Base-by-base conservation (phyloP, 2,888 invertebrate genomes). In the Drosophila dives region DNA sequence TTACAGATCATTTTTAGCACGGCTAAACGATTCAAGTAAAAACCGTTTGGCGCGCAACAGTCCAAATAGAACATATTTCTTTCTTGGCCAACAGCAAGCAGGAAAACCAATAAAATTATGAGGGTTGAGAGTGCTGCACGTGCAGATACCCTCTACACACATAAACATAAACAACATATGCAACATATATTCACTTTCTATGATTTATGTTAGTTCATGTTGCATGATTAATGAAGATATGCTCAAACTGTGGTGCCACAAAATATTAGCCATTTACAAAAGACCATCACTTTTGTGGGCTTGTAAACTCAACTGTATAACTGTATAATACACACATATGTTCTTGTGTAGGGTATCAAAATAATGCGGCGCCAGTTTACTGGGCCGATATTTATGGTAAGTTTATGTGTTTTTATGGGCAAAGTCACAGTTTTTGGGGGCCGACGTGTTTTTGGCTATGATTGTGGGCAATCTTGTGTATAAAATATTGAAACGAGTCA, bases 321-420 rank as follows among this genome's bases (percentile, higher is more conserved):
- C 76, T 75, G 10, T 29, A 11, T 15, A 10, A 20, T 3, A 55
- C 26, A 12, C 26, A 55, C 2, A 36, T 15, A n/a, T 11, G 11
- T 38, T n/a, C n/a, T n/a, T 48, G 15, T 42, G 33, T 33, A 34
- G 45, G 75, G 79, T 69, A 77, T 70, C 34, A 53, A 62, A 75
- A 70, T 55, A 70, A 75, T 38, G 60, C 54, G 73, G 80, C 68
- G 73, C 80, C 73, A 70, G 53, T 55, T 72, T 80, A 72, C 29
- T 79, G 66, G 29, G 51, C 70, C 73, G 63, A 74, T 81, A 85
- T 85, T 89, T 83, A 85, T 81, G 84, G 59, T 67, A 65, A 77
- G 72, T 85, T 84, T 84, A 85, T 85, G 75, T 69, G 84, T 70
- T 76, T 89, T 75, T 77, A 85, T 81, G 84, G 62, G 59, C 72